A percentile compares a stretch with the other conserved stretches of the same genome.
Evolutionary conservation across 2,888 invertebrate species (phyloP).

Genomic region (Orthosia cruda): DNA sequence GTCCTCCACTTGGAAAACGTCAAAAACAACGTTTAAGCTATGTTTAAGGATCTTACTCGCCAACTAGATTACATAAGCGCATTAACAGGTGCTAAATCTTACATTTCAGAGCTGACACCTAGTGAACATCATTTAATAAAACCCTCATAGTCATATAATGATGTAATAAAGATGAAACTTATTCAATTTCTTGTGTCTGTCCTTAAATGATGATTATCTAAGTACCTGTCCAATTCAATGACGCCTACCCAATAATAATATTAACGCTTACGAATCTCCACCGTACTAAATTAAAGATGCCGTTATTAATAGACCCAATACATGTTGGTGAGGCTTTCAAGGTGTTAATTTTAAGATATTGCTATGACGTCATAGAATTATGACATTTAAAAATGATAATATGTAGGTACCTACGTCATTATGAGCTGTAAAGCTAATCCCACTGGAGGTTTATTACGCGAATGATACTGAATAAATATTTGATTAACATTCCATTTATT

Average conservation of each 20-base stretch:
- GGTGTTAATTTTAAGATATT: slow-evolving; percentile 14
- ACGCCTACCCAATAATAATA: background rate
- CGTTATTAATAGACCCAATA: slow-evolving; percentile 7
- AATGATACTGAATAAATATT: background rate
- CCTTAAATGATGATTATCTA: background rate
- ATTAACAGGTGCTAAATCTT: no score
- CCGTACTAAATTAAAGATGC: background rate
- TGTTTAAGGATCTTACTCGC: no score
- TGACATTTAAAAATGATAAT: slow-evolving; percentile 8
- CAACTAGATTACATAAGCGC: no score
- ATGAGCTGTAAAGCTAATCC: no score
- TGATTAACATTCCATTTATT: background rate
- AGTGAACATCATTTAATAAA: background rate
- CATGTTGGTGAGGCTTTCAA: slow-evolving; percentile 16
- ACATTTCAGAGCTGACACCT: no score
- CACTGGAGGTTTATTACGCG: background rate
- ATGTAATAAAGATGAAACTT: no score
- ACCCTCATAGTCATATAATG: no score
- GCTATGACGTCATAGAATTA: background rate
- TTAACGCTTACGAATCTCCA: slow-evolving; percentile 8
- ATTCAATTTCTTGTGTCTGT: no score
- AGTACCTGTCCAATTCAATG: slow-evolving; percentile 4
- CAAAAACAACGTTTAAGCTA: no score
- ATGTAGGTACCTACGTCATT: background rate
- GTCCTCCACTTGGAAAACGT: no score